A percentile compares a stretch with the other conserved stretches of the same genome.
Evolutionary conservation across 1,140 invertebrate genomes (phyloP).

Genomic region (Monomorium pharaonis): DNA sequence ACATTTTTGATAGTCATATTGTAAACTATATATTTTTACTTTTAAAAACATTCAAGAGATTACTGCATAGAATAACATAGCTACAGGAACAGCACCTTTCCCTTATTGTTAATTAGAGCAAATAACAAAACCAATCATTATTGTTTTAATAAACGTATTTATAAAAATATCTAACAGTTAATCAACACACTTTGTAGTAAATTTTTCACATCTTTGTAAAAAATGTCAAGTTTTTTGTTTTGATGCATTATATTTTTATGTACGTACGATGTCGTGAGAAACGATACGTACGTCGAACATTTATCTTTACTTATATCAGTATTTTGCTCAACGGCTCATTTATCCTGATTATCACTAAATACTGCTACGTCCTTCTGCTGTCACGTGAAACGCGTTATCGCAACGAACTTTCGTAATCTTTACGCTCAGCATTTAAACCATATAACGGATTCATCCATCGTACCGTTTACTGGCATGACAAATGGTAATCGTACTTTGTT

Average conservation of each 20-base stretch:
- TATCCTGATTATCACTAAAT: constrained; percentile 12
- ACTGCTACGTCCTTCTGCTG: constrained; percentile 60
- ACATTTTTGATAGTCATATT: too few species aligned
- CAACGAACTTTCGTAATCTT: constrained; percentile 74
- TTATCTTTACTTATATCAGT: neutral
- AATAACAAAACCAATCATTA: neutral
- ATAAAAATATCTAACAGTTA: neutral
- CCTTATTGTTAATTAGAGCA: neutral
- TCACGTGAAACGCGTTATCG: constrained; percentile 70
- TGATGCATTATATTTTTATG: neutral
- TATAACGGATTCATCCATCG: constrained; percentile 66
- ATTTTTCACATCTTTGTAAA: neutral
- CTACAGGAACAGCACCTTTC: too few species aligned
- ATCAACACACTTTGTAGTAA: neutral
- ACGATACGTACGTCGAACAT: neutral
- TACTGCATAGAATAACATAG: too few species aligned
- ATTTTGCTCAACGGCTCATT: neutral
- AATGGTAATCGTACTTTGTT: constrained; percentile 71
- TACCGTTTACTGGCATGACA: constrained; percentile 73
- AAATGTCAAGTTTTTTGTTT: neutral
- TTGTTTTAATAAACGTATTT: neutral
- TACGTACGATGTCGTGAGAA: neutral
- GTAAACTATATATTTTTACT: too few species aligned
- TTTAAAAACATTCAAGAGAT: too few species aligned
- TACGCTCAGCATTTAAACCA: constrained; percentile 63